phyloP scores from a whole-genome alignment of 1,140 invertebrate genomes.

The Vanessa tameamea region DNA sequence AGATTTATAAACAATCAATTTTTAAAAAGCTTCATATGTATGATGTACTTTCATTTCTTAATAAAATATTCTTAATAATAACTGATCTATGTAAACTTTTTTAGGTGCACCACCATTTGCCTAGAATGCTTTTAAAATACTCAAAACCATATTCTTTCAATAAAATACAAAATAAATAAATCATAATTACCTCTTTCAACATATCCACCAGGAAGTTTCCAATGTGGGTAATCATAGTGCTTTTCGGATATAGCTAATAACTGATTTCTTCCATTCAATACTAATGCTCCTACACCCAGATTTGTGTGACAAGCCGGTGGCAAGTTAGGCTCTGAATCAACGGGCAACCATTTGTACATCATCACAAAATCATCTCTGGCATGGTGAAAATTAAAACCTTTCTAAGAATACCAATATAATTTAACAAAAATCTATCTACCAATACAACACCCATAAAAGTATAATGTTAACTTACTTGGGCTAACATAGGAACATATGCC shows the following conservation, averaged over 20 bases:
- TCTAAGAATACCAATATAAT: constrained; percentile 78
- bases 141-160: background rate
- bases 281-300: constrained; percentile 92
- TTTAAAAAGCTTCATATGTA: no score
- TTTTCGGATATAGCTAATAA: constrained; percentile 91
- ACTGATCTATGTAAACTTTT: no score
- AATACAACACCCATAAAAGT: background rate
- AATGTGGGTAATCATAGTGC: constrained; percentile 84
- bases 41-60: no score
- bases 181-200: constrained; percentile 87
- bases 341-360: constrained; percentile 91
- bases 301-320: constrained; percentile 93
- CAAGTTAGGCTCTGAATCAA: constrained; percentile 81
- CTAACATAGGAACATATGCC: constrained; percentile 88
- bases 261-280: constrained; percentile 88
- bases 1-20: no score
- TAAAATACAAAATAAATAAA: background rate
- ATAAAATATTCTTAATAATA: no score
- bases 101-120: no score
- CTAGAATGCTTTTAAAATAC: no score
- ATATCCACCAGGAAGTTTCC: constrained; percentile 96
- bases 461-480: constrained; percentile 80
- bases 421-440: constrained; percentile 2
- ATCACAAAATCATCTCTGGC: constrained; percentile 89
- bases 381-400: constrained; percentile 94